Base-by-base conservation (phyloP, 2,888 invertebrate species). In the Melieria picta region DNA sequence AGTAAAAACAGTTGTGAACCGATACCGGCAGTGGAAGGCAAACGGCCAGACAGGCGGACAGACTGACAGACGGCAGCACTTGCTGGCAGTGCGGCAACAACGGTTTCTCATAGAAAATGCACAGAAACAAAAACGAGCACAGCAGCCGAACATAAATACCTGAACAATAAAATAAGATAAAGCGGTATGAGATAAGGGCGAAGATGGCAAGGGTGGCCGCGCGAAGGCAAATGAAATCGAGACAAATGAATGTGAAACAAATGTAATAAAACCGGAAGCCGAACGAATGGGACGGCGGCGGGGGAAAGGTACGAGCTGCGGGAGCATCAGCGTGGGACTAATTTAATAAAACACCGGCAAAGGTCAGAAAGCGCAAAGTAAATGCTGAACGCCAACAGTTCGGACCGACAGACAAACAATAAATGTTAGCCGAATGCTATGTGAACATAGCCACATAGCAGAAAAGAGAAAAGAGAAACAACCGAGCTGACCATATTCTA, bases 301-400 rank as follows among this genome's bases (percentile, higher is more conserved):
- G 50, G 50, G n/a, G 11, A 30, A 52, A 47, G 3, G 4, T n/a
- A 58, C 11, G 13, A 57, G 13, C n/a, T 13, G 42, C 16, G 58
- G 48, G 30, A 13, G 56, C 56, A 42, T 45, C 55, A 42, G 11
- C 47, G n/a, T 56, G 56, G 57, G 13, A 57, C 13, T 57, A 69
- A 63, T 69, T 69, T 63, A 56, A 69, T 69, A 57, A 63, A 63
- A 52, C 46, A 50, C 5, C 5, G 48, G 30, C 61, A 60, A 68
- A 58, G 47, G 56, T 66, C 57, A 46, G n/a, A 16, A 43, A 42
- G 10, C 45, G 16, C n/a, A 46, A 65, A 6, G 43, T 47, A 7
- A 47, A 65, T 46, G 45, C 13, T 5, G 45, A 16, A 65, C 50
- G 16, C 30, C 30, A 30, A 30, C 30, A 30, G 30, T 30, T 30